phyloP scores from a whole-genome alignment of 2,888 invertebrate species.

The Empis livida region DNA sequence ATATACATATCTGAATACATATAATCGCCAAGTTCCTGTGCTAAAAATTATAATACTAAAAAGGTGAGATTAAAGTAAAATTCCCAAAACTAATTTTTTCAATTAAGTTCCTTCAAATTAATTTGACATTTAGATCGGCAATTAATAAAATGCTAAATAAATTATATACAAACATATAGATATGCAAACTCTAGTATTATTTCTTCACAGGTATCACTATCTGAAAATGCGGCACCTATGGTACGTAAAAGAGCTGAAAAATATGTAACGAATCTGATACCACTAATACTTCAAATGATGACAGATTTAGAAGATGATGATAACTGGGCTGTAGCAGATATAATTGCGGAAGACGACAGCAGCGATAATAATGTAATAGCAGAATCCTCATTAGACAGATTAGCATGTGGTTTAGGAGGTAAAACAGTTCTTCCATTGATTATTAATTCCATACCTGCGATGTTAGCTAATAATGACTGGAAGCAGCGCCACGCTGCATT shows the following conservation, averaged over 20 bases:
- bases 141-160: too few relatives aligned
- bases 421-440: constrained; percentile 81
- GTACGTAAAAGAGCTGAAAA: constrained; percentile 82
- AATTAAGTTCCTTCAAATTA: too few relatives aligned
- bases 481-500: constrained; percentile 89
- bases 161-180: too few relatives aligned
- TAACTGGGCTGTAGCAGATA: constrained; percentile 77
- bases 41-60: too few relatives aligned
- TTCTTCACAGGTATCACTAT: constrained; percentile 40
- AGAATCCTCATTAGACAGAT: constrained; percentile 89
- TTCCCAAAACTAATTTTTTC: too few relatives aligned
- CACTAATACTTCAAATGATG: constrained; percentile 85
- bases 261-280: constrained; percentile 68
- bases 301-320: constrained; percentile 87
- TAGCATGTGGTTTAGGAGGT: constrained; percentile 95
- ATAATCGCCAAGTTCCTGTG: too few relatives aligned
- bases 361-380: constrained; percentile 92
- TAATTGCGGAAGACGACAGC: constrained; percentile 82
- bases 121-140: too few relatives aligned
- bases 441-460: constrained; percentile 68
- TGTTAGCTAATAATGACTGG: constrained; percentile 77
- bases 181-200: neutral
- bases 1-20: too few relatives aligned
- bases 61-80: too few relatives aligned
- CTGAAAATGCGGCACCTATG: constrained; percentile 94